A percentile compares a stretch with the other conserved stretches of the same genome.
phyloP scores from a whole-genome alignment of 2,888 invertebrate genomes.

The Eupithecia subfuscata region DNA sequence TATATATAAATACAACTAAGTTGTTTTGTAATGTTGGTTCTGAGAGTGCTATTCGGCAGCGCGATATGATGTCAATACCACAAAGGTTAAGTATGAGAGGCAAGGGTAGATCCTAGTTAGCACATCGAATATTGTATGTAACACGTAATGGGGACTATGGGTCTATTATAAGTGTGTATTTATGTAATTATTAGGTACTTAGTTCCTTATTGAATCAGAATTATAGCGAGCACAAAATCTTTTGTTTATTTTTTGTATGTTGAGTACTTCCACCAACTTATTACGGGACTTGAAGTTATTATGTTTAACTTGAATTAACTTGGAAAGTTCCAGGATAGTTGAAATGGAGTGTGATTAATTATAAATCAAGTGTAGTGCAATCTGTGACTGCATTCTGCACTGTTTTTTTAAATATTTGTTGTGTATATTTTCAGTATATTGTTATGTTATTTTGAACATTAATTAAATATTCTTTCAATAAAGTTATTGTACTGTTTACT shows the following conservation, averaged over 20 bases:
- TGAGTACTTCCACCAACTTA: slow-evolving; percentile 5
- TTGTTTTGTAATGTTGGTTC: slow-evolving; percentile 5
- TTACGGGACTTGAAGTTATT: neutral
- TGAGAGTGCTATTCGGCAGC: neutral
- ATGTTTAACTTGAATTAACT: neutral
- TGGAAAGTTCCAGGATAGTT: slow-evolving; percentile 7
- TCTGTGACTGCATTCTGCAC: slow-evolving; percentile 38
- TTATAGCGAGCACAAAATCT: slow-evolving; percentile 32
- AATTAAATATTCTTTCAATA: slow-evolving; percentile 56
- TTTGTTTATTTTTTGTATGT: slow-evolving; percentile 18
- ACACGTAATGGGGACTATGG: slow-evolving; percentile 34
- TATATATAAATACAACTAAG: neutral
- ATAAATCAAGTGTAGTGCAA: slow-evolving; percentile 30
- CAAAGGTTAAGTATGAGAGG: neutral
- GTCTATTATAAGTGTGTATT: slow-evolving; percentile 17
- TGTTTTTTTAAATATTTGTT: slow-evolving; percentile 39
- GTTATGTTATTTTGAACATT: slow-evolving; percentile 55
- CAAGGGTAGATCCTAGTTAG: slow-evolving; percentile 14
- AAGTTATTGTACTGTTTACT: slow-evolving; percentile 58
- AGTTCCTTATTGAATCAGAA: slow-evolving; percentile 42
- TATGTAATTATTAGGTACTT: slow-evolving; percentile 22
- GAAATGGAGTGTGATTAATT: slow-evolving; percentile 21
- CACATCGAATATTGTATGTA: slow-evolving; percentile 41
- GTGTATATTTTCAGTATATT: slow-evolving; percentile 49
- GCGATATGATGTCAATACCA: neutral